These are phyloP conservation scores for Chloromyia formosa DNA, from an alignment of 2,888 invertebrate genomes.

Conservation along the genomic window DNA sequence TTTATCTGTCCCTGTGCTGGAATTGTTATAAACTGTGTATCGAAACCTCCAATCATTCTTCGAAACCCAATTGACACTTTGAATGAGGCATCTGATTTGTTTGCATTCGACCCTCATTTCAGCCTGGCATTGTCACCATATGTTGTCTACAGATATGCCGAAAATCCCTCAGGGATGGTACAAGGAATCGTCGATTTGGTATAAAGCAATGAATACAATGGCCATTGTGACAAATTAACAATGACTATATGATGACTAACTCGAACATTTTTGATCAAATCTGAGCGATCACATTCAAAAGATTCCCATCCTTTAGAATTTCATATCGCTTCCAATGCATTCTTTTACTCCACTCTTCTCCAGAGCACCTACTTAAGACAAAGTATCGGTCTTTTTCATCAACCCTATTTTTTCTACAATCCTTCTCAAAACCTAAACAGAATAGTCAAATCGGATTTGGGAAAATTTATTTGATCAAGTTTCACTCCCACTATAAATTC, in stretches of 20 bases:
- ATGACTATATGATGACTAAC: too few species aligned
- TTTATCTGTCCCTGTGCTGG: not conserved
- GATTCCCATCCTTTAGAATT: too few species aligned
- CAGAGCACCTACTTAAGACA: too few species aligned
- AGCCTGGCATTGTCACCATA: not conserved
- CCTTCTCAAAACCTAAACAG: not conserved
- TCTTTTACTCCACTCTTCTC: too few species aligned
- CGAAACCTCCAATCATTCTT: constrained; percentile 39
- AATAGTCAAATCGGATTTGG: not conserved
- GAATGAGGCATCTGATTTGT: constrained; percentile 43
- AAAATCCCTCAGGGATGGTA: not conserved
- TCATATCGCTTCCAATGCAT: too few species aligned
- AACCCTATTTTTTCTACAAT: not conserved
- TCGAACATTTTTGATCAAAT: too few species aligned
- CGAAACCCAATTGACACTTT: constrained; percentile 38
- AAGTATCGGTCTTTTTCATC: not conserved
- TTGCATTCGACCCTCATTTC: constrained; percentile 30
- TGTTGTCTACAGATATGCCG: too few species aligned
- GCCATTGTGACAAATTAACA: too few species aligned
- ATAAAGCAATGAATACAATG: too few species aligned
- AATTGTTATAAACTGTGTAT: constrained; percentile 25
- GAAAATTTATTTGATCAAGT: constrained; percentile 43
- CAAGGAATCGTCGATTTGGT: too few species aligned
- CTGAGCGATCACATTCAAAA: too few species aligned
- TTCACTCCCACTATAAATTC: constrained; percentile 36